Evolutionary conservation across 1,140 invertebrate genomes (phyloP).

Genomic region (Caenorhabditis brenneri): DNA sequence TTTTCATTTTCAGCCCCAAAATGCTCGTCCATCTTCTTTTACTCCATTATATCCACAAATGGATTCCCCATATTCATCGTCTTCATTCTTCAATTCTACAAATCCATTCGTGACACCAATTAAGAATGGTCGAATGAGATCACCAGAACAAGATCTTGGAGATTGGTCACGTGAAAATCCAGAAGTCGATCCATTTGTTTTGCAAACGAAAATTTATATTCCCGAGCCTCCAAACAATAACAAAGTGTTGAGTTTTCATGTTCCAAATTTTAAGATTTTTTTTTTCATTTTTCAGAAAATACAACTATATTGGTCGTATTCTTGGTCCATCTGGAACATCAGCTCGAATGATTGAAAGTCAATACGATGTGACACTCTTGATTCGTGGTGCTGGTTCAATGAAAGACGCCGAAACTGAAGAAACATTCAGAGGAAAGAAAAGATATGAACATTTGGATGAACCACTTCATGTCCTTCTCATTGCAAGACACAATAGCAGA

Average conservation of each 20-base stretch:
- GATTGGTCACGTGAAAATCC: not conserved
- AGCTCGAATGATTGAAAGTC: slow-evolving; percentile 93
- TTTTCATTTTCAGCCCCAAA: not conserved
- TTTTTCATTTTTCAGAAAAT: slow-evolving; percentile 24
- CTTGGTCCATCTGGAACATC: slow-evolving; percentile 95
- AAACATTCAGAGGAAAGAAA: slow-evolving; percentile 93
- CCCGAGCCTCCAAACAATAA: not conserved
- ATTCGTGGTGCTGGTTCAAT: slow-evolving; percentile 87
- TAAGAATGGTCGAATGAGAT: not conserved
- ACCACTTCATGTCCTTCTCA: slow-evolving; percentile 86
- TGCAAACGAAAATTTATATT: slow-evolving; percentile 29
- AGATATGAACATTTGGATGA: slow-evolving; percentile 99
- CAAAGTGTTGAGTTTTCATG: no score
- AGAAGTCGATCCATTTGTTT: not conserved
- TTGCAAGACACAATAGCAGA: slow-evolving; percentile 13
- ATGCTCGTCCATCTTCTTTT: not conserved
- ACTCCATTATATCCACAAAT: not conserved
- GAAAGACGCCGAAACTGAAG: slow-evolving; percentile 83
- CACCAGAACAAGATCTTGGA: not conserved
- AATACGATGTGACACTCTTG: slow-evolving; percentile 91
- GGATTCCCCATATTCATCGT: not conserved
- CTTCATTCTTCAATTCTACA: not conserved
- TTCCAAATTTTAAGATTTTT: no score
- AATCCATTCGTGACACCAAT: slow-evolving; percentile 7
- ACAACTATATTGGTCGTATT: slow-evolving; percentile 96